Evolutionary conservation across 2,888 invertebrate species (phyloP), one percentile per base, ranked within the genome.

Genomic region (Esperia sulphurella): DNA sequence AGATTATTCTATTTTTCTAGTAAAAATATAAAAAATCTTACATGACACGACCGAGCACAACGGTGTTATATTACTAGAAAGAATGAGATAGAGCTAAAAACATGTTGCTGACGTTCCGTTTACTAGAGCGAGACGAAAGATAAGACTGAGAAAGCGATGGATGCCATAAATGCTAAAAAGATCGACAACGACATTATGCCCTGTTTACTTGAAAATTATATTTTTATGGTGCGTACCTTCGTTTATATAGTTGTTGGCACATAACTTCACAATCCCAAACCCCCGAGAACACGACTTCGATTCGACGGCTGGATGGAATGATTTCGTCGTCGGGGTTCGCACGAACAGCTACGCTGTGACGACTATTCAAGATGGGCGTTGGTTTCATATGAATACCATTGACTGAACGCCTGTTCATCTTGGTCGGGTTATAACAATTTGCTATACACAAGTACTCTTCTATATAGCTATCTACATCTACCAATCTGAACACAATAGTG

Each of bases 271-370:
- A 80, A 83, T 84, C 78, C 83, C 79, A 86, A 86, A 83, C 87
- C 88, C 86, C 86, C 83, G 80, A 87, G 85, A 87, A 87, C 82
- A 81, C 86, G 81, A 85, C 88, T 86, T 85, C 88, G 86, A 89
- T 86, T 85, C 88, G 86, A 89, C 87, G 88, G 86, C 88, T 88
- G 88, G 88, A 88, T 89, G 88, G 88, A 89, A 89, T 88, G 86
- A 87, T 86, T 88, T 89, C 82, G 86, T 86, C 88, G 87, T 84
- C 86, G 87, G 78, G 79, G 79, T 79, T 79, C 80, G 73, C 88
- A 88, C 83, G 83, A 79, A 83, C 81, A 79, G 76, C 75, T 76
- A 66, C 68, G 59, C 72, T 75, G 80, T 63, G 57, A 65, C 61
- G 64, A 75, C 65, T 71, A 78, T 71, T 73, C 55, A 67, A 73